Evolutionary conservation across 2,888 invertebrate species (phyloP).

Genomic region (Galerucella nymphaeae): DNA sequence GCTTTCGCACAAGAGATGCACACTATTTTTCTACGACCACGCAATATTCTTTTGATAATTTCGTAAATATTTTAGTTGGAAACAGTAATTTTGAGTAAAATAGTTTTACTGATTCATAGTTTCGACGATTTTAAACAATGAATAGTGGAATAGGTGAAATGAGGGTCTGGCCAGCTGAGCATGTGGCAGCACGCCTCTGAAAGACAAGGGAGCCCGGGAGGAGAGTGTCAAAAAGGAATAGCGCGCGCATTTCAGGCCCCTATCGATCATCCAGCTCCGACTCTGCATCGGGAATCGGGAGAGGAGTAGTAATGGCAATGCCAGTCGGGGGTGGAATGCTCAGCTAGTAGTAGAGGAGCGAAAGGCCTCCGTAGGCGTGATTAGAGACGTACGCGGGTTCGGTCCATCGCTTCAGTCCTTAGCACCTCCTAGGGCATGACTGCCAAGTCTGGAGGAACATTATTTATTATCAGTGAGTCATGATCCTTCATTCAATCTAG

Average conservation of each 20-base stretch:
- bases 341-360: slow-evolving; percentile 60
- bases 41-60: too few relatives aligned
- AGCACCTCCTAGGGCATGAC: slow-evolving; percentile 60
- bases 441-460: slow-evolving; percentile 62
- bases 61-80: too few relatives aligned
- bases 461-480: slow-evolving; percentile 53
- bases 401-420: slow-evolving; percentile 47
- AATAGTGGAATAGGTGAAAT: background rate
- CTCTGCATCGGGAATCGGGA: slow-evolving; percentile 48
- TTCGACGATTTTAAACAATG: slow-evolving; percentile 9
- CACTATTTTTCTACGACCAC: too few relatives aligned
- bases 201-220: slow-evolving; percentile 47
- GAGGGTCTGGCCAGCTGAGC: background rate
- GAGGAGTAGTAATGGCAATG: slow-evolving; percentile 51
- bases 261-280: slow-evolving; percentile 47
- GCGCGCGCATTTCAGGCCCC: slow-evolving; percentile 51
- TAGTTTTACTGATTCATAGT: slow-evolving; percentile 1
- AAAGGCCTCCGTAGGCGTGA: slow-evolving; percentile 49
- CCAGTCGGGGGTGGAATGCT: slow-evolving; percentile 57
- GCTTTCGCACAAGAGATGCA: too few relatives aligned
- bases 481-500: slow-evolving; percentile 60
- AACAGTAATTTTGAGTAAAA: too few relatives aligned
- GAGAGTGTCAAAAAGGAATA: slow-evolving; percentile 37
- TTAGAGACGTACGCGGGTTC: slow-evolving; percentile 39
- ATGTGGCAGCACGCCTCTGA: slow-evolving; percentile 33